Percentiles rank a stretch among this genome's conserved stretches.
Evolutionary conservation across 2,888 invertebrate species (phyloP).

Genomic region (Drosophila formosana): DNA sequence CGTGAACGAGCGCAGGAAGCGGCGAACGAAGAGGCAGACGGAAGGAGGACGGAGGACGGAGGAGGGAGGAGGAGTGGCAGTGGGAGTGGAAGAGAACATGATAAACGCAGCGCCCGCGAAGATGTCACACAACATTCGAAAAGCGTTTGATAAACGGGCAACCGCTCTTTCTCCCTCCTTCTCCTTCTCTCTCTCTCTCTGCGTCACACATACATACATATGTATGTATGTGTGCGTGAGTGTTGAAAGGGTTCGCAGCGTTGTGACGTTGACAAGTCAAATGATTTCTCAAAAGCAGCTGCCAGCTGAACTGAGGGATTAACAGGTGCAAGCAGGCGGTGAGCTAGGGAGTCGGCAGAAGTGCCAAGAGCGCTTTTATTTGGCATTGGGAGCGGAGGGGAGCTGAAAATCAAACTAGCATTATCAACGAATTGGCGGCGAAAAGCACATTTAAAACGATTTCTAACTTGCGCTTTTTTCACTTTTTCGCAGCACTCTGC

Average conservation of each 20-base stretch:
- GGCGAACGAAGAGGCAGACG: background rate
- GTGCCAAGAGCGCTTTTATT: too few species aligned
- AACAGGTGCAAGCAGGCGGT: background rate
- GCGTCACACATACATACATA: background rate
- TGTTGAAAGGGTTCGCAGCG: conserved; percentile 34
- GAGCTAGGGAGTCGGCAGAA: background rate
- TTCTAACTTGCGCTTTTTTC: background rate
- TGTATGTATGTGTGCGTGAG: conserved; percentile 1
- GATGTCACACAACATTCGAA: conserved; percentile 57
- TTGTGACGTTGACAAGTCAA: conserved; percentile 69
- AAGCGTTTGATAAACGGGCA: conserved; percentile 72
- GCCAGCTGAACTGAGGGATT: conserved; percentile 19
- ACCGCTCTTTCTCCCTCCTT: background rate
- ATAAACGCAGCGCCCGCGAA: conserved; percentile 50
- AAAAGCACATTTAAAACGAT: background rate
- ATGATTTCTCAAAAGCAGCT: conserved; percentile 55
- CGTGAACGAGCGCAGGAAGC: background rate
- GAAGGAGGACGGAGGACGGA: background rate
- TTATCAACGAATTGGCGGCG: background rate
- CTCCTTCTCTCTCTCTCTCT: background rate
- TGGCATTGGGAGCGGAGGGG: background rate
- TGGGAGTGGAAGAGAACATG: conserved; percentile 8
- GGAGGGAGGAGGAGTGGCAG: background rate
- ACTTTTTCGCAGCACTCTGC: background rate
- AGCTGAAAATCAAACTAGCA: conserved; percentile 1